Base-by-base conservation (phyloP, 2,888 invertebrate genomes). In the Eilema caniola region DNA sequence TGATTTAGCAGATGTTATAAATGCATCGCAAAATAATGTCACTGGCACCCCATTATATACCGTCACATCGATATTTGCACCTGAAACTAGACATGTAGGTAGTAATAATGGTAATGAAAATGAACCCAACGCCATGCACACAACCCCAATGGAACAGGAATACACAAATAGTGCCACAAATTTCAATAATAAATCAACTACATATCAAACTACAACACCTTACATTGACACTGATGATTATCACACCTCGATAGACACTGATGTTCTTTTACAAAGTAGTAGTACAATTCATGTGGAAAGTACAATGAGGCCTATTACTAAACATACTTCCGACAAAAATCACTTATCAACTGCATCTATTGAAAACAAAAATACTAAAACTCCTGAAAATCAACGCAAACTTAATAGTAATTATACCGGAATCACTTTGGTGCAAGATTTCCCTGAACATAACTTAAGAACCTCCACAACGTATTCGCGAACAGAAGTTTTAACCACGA, bases 321-420 rank as follows among this genome's bases (percentile, higher is more conserved):
- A 86, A 77, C 88, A 85, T 78, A 53, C 79, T 74, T 33, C 83
- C 83, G 75, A 80, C 78, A 16, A 86, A 77, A 80, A 88, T 73
- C 67, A 88, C 37, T 82, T 87, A 31, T 86, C 87, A 16, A 86
- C 88, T 72, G 81, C 84, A 65, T 79, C 85, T 2, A 81, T 78
- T 70, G 93, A 94, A 80, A 94, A 88, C 78, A 93, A 92, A 88
- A 92, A 92, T 75, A 91, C 92, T 10, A 95, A 94, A 83, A 91
- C 90, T 5, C 90, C 92, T n/a, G 94, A 94, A 82, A 94, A 94
- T 83, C 93, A 93, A 87, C 85, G 94, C 71, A 89, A 94, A 77
- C 81, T 95, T 69, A 93, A 90, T 73, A 92, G 88, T 69, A 93
- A 93, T 69, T 92, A 88, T 74, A 93, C 93, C 20, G 84, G 83